These are phyloP conservation scores for Scaptodrosophila lebanonensis DNA, from an alignment of 1,140 invertebrate species.

Conservation along the genomic window DNA sequence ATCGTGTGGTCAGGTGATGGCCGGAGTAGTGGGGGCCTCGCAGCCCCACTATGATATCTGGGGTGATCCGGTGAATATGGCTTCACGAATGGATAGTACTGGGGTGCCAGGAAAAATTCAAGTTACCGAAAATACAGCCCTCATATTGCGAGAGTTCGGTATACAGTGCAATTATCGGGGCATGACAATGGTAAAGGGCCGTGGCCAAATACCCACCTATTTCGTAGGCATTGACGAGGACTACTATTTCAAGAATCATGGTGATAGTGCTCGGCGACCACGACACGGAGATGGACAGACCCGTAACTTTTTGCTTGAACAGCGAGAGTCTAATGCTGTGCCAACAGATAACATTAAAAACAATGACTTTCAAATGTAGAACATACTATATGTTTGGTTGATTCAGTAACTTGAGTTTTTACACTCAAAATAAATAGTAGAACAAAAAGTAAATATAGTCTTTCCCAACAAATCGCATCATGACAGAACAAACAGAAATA, in stretches of 20 bases:
- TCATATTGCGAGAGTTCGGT: constrained; percentile 83
- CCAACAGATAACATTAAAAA: no score
- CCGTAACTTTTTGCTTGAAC: no score
- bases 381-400: no score
- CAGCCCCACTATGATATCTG: constrained; percentile 92
- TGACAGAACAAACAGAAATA: no score
- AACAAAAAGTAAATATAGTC: no score
- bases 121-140: constrained; percentile 85
- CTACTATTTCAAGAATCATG: constrained; percentile 78
- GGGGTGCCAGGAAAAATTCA: constrained; percentile 88
- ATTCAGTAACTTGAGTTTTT: no score
- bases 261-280: no score
- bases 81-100: constrained; percentile 93
- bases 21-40: constrained; percentile 92
- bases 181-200: constrained; percentile 86
- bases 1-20: constrained; percentile 89
- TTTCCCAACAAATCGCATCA: no score
- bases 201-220: constrained; percentile 85
- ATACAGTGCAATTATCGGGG: constrained; percentile 85
- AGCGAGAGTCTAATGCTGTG: no score
- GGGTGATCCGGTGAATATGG: constrained; percentile 97
- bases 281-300: no score
- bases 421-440: no score
- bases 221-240: constrained; percentile 83
- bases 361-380: no score